Base-by-base conservation (phyloP, 2,797 vertebrate species). In the Pelobates cultripes region DNA sequence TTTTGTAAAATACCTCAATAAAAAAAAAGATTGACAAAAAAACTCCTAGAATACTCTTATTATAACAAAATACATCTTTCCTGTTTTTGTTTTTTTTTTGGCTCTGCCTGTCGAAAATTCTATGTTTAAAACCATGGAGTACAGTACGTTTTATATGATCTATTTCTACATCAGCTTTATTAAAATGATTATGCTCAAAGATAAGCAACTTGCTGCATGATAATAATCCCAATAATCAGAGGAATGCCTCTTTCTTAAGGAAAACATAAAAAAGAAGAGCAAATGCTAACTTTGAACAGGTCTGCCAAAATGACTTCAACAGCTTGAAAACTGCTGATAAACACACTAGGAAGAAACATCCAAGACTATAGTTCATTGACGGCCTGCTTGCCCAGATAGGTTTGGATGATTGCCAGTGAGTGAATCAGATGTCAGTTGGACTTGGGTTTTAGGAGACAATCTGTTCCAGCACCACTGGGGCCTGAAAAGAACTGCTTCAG, bases 251-350 rank as follows among this genome's bases (percentile, higher is more conserved):
- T 68, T 5, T 88, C 87, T 86, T 79, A 63, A 79, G 83, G 45
- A 70, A 82, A 0, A 8, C 70, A 70, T 68, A 78, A 53, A 73
- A 73, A 76, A 3, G 3, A 57, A 60, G 67, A 84, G 17, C 79
- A 79, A 88, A 69, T 79, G 77, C 88, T 89, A 83, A 57, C 68
- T 80, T 81, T 60, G 60, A 88, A 68, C 0, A 0, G 75, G 71
- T 17, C 78, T 87, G 88, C 87, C 89, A 89, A 88, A 83, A 89
- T 87, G 70, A 72, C 88, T 88, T 84, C 73, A 87, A 73, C 83
- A 85, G 71, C 85, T 81, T 91, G 89, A 87, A 88, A 89, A 87
- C 55, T 9, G 4, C 87, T 90, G 90, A 92, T 89, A 91, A 90
- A 89, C 7, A 0, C 71, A 5, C 55, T 7, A 42, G 74, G 60